These are phyloP conservation scores for Muntiacus muntjak DNA, from an alignment of 2,113 vertebrate genomes.

Conservation along the genomic window DNA sequence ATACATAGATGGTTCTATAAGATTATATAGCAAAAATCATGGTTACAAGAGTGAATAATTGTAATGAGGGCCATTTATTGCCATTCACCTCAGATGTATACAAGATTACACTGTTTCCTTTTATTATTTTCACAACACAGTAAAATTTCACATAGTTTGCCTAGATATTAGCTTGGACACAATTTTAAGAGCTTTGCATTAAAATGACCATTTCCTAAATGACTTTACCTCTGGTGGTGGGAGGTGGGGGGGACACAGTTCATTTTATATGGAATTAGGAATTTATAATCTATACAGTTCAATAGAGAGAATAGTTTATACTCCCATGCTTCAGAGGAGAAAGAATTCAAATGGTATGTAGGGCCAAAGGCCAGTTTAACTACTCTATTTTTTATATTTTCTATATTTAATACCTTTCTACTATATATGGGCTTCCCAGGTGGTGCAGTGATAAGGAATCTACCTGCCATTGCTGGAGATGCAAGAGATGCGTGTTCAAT, in stretches of 20 bases:
- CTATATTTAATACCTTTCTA: not conserved
- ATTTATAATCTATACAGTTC: not conserved
- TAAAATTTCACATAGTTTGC: not conserved
- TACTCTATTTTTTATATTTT: not conserved
- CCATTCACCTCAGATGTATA: not conserved
- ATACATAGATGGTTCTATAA: not conserved
- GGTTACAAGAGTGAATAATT: not conserved
- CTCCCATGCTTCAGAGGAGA: not conserved
- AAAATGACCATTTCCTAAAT: not conserved
- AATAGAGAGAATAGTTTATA: not conserved
- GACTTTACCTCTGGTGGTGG: not conserved
- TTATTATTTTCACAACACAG: not conserved
- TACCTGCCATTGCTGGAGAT: not conserved
- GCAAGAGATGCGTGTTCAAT: not conserved
- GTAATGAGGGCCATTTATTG: not conserved
- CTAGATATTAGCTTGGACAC: not conserved
- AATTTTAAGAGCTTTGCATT: not conserved
- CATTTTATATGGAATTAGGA: not conserved
- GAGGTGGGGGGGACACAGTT: accelerated
- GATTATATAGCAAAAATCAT: not conserved
- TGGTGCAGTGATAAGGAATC: not conserved
- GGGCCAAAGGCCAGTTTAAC: not conserved
- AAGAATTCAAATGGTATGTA: not conserved
- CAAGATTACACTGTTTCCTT: not conserved
- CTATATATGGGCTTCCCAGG: not conserved